These are phyloP conservation scores for Otis tarda DNA, from an alignment of 2,113 vertebrate genomes.

Conservation along the genomic window DNA sequence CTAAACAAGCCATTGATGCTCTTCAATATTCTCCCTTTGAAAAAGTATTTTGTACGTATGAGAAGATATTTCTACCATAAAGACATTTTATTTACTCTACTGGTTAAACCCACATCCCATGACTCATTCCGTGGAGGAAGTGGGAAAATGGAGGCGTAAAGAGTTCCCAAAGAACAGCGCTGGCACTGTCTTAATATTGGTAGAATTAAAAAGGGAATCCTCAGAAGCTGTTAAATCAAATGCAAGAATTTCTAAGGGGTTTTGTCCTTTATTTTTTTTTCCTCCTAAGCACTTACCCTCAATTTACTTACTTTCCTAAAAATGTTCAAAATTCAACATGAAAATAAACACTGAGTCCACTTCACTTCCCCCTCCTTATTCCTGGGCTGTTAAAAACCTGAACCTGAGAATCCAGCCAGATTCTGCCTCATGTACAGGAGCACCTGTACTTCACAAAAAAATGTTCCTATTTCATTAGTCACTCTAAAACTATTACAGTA, in stretches of 20 bases:
- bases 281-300: neutral
- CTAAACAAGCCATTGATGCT: neutral
- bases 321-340: neutral
- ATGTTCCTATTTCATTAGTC: neutral
- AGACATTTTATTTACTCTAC: neutral
- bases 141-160: neutral
- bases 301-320: neutral
- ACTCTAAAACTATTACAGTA: neutral
- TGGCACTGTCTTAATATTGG: fast-evolving
- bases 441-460: neutral
- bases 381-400: neutral
- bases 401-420: neutral
- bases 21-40: neutral
- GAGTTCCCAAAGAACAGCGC: fast-evolving
- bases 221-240: neutral
- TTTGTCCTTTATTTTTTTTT: neutral
- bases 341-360: neutral
- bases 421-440: neutral
- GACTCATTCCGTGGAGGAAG: neutral
- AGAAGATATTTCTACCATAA: neutral
- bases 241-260: neutral
- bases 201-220: neutral
- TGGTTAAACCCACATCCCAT: conserved; percentile 5
- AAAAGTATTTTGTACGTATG: neutral
- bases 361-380: neutral